Evolutionary conservation across 2,113 vertebrate species (phyloP), one percentile per base, ranked within the genome.

Genomic region (Etia nguti): DNA sequence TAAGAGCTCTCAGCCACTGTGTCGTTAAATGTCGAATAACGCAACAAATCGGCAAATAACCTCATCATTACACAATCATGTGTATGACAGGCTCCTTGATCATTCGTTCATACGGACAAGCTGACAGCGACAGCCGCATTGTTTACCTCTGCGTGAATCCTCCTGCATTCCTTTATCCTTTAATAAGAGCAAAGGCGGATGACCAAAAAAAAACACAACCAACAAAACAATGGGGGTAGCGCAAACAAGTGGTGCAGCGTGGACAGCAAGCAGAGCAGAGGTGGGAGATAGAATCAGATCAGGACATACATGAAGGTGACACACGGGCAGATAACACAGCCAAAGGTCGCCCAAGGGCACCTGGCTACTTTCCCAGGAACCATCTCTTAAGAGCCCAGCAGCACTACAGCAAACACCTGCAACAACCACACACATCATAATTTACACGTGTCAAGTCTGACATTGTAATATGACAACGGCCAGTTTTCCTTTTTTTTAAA

Each of bases 201-300:
- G 31, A 65, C 60, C 31, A 8, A 65, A 65, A 12, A 62, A 38
- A 36, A 12, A 38, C 4, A 11, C 2, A 11, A 1, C 0, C 31
- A 6, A 24, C 18, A 56, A 29, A 56, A 24, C 1, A 7, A 18
- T 81, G 68, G 29, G 1, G 15, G 36, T 12, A 70, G 60, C 60
- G 88, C 86, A 92, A 90, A 87, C 80, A 87, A 89, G 90, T 86
- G 79, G 13, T 43, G 80, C 75, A 85, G 81, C 9, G 48, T 94
- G 93, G 85, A 88, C 80, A 80, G 93, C 84, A 90, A 91, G 86
- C 83, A 88, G 83, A 92, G 91, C 83, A 68, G 84, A 83, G 54
- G 54, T 22, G 68, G 50, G 70, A 88, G 94, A 94, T 94, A 86
- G 8, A 3, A 94, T 94, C 92, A 70, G 81, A 55, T 82, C 4